Base-by-base conservation (phyloP, 1,140 invertebrate species). In the Orussus abietinus region DNA sequence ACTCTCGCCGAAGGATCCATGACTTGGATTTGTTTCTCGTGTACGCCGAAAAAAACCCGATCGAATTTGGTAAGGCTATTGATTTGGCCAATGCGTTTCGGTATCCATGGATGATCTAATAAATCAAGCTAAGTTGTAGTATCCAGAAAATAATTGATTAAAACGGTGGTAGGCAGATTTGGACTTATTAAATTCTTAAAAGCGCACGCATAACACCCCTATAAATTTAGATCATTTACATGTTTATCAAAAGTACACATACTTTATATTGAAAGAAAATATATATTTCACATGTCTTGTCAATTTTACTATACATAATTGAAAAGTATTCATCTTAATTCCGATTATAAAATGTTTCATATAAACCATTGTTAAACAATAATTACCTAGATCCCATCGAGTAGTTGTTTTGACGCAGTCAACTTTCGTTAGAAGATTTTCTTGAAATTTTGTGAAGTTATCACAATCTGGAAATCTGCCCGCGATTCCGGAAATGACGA, bases 1-100 rank as follows among this genome's bases (percentile, higher is more conserved):
- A 90, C 76, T 47, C 89, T 73, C 48, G 83, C 76, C 79, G 88
- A 86, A 4, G 88, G 88, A 55, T 92, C 90, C 85, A 90, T 89
- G 26, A 74, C 74, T 51, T 89, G 76, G 0, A 86, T 86, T 62
- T 90, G 85, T 49, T 85, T 83, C 51, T 76, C 79, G 54, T 85
- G 82, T 4, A 88, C 78, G 1, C 75, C 83, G 68, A 90, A 90
- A 69, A 86, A 88, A 5, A 80, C 75, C 0, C 84, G 80, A 68
- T 90, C 87, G 50, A 88, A 91, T 62, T 87, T 87, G 26, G 77
- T 75, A 3, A 91, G 70, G 56, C 86, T 77, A 53, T 82, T 82
- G 35, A 92, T 69, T 64, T 88, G 88, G 15, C 89, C 89, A 35
- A 79, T 82, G 38, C 86, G 65, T 52, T 77, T 77, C 0, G 81